phyloP scores from a whole-genome alignment of 2,797 vertebrate genomes.

The Anabacerthia variegaticeps region DNA sequence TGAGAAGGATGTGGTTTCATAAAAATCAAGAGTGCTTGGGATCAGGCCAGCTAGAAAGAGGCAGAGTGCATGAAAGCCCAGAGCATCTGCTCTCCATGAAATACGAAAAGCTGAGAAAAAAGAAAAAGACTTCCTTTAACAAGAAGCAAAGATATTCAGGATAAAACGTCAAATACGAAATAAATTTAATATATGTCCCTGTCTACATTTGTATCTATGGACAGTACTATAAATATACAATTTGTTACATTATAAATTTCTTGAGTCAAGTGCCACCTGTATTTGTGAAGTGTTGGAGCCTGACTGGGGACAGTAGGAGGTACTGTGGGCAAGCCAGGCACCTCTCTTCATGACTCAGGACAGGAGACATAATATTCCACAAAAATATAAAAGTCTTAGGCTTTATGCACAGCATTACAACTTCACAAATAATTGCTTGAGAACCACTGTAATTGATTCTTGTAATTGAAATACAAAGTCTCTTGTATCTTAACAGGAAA shows the following conservation, averaged over 20 bases:
- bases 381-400: not conserved
- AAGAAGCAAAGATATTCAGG: not conserved
- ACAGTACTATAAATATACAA: rapidly evolving
- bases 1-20: not conserved
- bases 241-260: not conserved
- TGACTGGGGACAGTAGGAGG: not conserved
- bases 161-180: not conserved
- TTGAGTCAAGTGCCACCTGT: not conserved
- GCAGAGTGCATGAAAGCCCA: not conserved
- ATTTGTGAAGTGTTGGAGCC: not conserved
- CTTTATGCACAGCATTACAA: not conserved
- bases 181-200: not conserved
- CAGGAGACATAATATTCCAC: not conserved
- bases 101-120: not conserved
- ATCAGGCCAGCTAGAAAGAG: not conserved
- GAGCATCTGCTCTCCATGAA: not conserved
- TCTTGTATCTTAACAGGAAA: not conserved
- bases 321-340: not conserved
- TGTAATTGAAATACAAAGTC: not conserved
- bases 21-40: slow-evolving; percentile 21
- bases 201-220: not conserved
- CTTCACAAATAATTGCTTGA: not conserved
- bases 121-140: not conserved
- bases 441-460: not conserved
- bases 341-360: not conserved